Conservation (phyloP, 2,797 vertebrate genomes). For the Fistularia tabacaria region DNA sequence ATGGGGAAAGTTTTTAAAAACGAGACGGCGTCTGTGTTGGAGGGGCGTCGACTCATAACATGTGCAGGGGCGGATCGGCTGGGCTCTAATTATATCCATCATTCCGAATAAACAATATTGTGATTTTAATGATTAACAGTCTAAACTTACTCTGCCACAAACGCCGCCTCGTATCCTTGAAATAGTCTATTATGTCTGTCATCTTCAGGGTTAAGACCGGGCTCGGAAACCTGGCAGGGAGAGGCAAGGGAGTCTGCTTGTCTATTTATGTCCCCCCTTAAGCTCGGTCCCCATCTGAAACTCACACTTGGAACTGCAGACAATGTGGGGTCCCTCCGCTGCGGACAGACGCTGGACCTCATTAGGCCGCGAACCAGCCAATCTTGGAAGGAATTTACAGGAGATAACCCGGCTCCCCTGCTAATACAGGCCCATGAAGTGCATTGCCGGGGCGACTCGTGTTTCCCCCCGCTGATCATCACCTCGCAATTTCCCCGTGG, state of each 20-base stretch:
- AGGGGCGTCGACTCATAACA: too few species aligned
- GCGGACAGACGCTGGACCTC: constrained; percentile 51
- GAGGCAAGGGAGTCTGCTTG: constrained; percentile 25
- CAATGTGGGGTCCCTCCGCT: constrained; percentile 57
- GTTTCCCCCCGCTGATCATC: constrained; percentile 3
- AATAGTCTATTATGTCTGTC: constrained; percentile 35
- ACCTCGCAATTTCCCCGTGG: constrained; percentile 37
- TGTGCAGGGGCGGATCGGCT: too few species aligned
- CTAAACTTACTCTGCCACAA: constrained; percentile 5
- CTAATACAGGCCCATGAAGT: constrained; percentile 41
- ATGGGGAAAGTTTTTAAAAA: too few species aligned
- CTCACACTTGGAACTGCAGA: constrained; percentile 60
- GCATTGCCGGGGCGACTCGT: too few species aligned
- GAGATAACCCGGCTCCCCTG: constrained; percentile 37
- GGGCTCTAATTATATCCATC: too few species aligned
- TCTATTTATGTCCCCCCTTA: constrained; percentile 67
- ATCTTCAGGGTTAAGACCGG: constrained; percentile 34
- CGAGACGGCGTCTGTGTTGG: too few species aligned
- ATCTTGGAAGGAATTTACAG: constrained; percentile 51
- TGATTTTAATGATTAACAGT: background rate
- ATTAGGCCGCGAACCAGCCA: constrained; percentile 48
- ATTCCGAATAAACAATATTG: too few species aligned
- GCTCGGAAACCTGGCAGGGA: constrained; percentile 58
- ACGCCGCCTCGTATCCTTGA: too few species aligned
- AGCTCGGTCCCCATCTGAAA: constrained; percentile 61